These are phyloP conservation scores for Heteromurus nitidus DNA, from an alignment of 2,888 invertebrate genomes.

Conservation along the genomic window DNA sequence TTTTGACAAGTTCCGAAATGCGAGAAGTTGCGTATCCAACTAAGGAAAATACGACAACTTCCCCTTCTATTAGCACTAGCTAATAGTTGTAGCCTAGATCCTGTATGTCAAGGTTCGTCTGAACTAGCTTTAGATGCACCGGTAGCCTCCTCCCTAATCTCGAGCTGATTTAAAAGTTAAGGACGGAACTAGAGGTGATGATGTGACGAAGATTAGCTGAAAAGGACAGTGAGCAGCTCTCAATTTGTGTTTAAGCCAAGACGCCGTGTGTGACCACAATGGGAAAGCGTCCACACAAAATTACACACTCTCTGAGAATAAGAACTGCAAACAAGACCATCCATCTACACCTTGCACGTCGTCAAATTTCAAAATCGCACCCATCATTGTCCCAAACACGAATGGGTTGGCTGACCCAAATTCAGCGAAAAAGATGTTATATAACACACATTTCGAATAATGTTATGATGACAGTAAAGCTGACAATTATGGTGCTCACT, in stretches of 20 bases:
- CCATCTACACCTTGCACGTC: neutral
- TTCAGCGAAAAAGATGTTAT: conserved; percentile 29
- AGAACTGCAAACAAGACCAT: conserved; percentile 3
- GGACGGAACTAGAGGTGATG: conserved; percentile 25
- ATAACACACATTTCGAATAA: conserved; percentile 10
- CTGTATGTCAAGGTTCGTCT: conserved; percentile 38
- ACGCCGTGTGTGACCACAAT: neutral
- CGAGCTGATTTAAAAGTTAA: conserved; percentile 34
- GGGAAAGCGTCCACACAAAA: neutral
- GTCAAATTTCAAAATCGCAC: conserved; percentile 23
- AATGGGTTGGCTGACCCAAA: conserved; percentile 31
- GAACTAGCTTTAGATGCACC: no score
- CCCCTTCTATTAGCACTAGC: no score
- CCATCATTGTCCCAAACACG: conserved; percentile 7
- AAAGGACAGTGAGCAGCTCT: neutral
- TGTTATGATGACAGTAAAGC: neutral
- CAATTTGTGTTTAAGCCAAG: neutral
- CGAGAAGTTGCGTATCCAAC: no score
- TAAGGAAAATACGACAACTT: no score
- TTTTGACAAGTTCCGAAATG: neutral
- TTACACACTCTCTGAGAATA: neutral
- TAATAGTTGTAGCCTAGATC: no score
- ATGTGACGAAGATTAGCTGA: neutral
- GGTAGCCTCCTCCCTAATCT: conserved; percentile 4
- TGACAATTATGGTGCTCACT: conserved; percentile 41